These are phyloP conservation scores for Branchinecta lynchi DNA, from an alignment of 1,140 invertebrate genomes.

Conservation along the genomic window DNA sequence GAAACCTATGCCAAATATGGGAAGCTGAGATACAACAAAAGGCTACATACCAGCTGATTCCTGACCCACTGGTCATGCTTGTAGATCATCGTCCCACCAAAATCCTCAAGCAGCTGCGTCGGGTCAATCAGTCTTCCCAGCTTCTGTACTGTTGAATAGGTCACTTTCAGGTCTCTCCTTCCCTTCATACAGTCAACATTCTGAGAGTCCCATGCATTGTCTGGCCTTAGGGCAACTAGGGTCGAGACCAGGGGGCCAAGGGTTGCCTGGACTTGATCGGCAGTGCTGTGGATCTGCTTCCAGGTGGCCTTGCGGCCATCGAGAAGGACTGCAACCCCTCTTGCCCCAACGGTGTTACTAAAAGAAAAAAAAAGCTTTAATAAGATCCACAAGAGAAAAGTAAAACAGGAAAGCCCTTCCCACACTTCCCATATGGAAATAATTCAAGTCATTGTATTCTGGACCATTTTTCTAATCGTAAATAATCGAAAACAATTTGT, in stretches of 20 bases:
- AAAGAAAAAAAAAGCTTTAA: neutral
- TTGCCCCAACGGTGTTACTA: neutral
- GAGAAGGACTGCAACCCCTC: conserved; percentile 41
- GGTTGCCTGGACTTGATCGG: conserved; percentile 38
- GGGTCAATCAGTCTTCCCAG: conserved; percentile 52
- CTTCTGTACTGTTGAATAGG: conserved; percentile 31
- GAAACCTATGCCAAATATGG: neutral
- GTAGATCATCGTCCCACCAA: conserved; percentile 58
- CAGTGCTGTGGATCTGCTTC: conserved; percentile 43
- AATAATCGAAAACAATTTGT: no score
- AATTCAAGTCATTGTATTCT: no score
- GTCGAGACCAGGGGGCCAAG: conserved; percentile 37
- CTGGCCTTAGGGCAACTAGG: conserved; percentile 46
- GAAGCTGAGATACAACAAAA: conserved; percentile 13
- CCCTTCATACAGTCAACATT: conserved; percentile 46
- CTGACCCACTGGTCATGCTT: conserved; percentile 68
- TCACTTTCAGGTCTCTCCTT: conserved; percentile 46
- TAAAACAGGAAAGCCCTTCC: no score
- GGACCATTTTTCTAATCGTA: no score
- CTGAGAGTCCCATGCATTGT: conserved; percentile 56
- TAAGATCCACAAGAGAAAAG: no score
- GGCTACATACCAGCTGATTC: conserved; percentile 50
- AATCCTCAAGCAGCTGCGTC: conserved; percentile 56
- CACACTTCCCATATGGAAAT: no score
- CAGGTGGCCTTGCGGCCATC: conserved; percentile 46